Base-by-base conservation (phyloP, 2,888 invertebrate genomes). In the Mesochorus sp. region DNA sequence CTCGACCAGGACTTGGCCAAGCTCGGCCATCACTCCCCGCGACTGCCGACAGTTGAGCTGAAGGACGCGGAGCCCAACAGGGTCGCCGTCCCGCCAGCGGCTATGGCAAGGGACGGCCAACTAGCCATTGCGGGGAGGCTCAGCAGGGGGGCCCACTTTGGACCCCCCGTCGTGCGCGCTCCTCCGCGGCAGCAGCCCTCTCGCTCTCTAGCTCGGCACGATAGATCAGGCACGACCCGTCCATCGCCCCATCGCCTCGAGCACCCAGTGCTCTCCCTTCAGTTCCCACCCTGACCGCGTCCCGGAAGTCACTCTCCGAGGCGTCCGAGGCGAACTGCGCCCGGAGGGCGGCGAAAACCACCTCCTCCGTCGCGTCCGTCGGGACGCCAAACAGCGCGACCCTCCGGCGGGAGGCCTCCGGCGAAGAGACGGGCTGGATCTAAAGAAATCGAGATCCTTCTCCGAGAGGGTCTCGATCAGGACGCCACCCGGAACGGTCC, bases 381-480 rank as follows among this genome's bases (percentile, higher is more conserved):
- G 67, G 67, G 1, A 67, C 67, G n/a, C 31, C 24, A 5, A 53
- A 28, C 0, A 66, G n/a, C 2, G 8, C 39, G 0, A 53, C 26
- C 42, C 10, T 42, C 3, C 1, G 6, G n/a, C 55, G n/a, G 0
- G 55, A 44, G 0, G n/a, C 28, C 44, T 44, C 55, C 5, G 67
- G 61, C 57, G 39, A n/a, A 57, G 34, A 4, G 57, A 19, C 37
- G 19, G 19, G n/a, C 21, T 57, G n/a, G 0, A 10, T n/a, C 37
- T n/a, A 37, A 57, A 57, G 37, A 57, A 57, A 1, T 57, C 57
- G 8, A 66, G 39, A 3, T 66, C 66, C 6, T 39, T n/a, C 8
- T 26, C 49, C 34, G 51, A 24, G 3, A n/a, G 2, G 2, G 57
- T 37, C 37, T 37, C 57, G 0, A 57, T 21, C 4, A 57, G 10